Evolutionary conservation across 92 coral and sea anemone species (phyloP).

Genomic region (Parazoanthus atlanticus): DNA sequence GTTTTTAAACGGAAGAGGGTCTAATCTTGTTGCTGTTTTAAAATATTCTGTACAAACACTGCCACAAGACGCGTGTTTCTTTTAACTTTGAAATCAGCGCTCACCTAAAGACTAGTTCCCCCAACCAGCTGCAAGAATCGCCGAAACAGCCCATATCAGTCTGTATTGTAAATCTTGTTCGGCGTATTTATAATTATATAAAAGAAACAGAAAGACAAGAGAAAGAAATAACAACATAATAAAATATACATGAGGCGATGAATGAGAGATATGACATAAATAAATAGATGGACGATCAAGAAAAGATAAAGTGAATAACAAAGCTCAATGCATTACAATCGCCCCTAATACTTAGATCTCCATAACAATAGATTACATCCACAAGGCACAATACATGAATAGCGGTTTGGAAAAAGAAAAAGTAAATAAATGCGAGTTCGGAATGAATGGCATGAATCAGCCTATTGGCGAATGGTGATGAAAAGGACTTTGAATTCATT

Average conservation of each 20-base stretch:
- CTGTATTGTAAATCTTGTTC: slow-evolving; percentile 77
- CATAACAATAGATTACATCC: slow-evolving; percentile 99
- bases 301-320: slow-evolving; percentile 98
- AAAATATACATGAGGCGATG: slow-evolving; percentile 99
- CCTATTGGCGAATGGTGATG: slow-evolving; percentile 82
- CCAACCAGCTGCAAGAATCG: slow-evolving; percentile 26
- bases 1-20: slow-evolving; percentile 81
- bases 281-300: slow-evolving; percentile 99
- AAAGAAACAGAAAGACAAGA: slow-evolving; percentile 86
- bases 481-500: slow-evolving; percentile 73
- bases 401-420: slow-evolving; percentile 77
- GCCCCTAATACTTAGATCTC: slow-evolving; percentile 91
- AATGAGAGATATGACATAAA: slow-evolving; percentile 96
- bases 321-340: slow-evolving; percentile 98
- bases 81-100: slow-evolving; percentile 56
- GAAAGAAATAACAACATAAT: slow-evolving; percentile 95
- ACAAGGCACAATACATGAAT: slow-evolving; percentile 91
- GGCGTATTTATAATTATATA: slow-evolving; percentile 84
- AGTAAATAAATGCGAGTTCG: slow-evolving; percentile 80
- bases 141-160: slow-evolving; percentile 35
- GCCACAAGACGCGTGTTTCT: slow-evolving; percentile 52
- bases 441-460: slow-evolving; percentile 90
- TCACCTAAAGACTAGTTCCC: slow-evolving; percentile 25
- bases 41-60: slow-evolving; percentile 52
- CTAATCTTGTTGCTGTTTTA: slow-evolving; percentile 81